Percentiles rank a stretch among this genome's conserved stretches.
These are phyloP conservation scores for Pipistrellus nathusii DNA, from an alignment of 2,797 vertebrate species.

Conservation along the genomic window DNA sequence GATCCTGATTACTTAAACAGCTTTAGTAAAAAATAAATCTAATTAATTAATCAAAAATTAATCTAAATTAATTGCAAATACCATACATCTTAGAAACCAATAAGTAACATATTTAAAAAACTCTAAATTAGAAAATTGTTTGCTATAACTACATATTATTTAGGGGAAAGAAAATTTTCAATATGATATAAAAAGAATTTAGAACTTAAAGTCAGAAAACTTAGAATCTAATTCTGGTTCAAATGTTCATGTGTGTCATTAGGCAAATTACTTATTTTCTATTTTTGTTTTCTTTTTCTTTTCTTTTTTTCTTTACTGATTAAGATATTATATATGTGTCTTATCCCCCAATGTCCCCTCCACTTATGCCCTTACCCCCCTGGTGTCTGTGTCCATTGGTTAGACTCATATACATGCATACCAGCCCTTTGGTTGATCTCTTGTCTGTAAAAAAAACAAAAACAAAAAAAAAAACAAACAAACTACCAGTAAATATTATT, in stretches of 20 bases:
- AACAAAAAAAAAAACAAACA: background rate
- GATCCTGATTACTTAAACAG: conserved; percentile 38
- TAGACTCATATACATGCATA: no score
- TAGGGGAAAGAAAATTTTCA: conserved; percentile 4
- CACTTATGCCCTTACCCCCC: no score
- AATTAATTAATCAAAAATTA: background rate
- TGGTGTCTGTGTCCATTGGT: no score
- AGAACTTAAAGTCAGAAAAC: conserved; percentile 28
- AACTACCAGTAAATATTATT: background rate
- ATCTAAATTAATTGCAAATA: conserved; percentile 58
- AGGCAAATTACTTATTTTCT: background rate
- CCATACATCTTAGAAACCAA: background rate
- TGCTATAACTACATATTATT: background rate
- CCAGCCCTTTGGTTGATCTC: no score
- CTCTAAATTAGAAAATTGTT: background rate
- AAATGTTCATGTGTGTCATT: background rate
- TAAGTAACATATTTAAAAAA: background rate
- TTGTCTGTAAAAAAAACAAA: background rate
- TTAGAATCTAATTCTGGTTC: background rate
- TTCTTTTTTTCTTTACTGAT: no score
- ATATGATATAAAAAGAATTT: background rate
- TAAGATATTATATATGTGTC: no score
- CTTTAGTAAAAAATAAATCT: conserved; percentile 66
- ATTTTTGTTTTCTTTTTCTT: background rate
- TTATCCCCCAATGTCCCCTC: no score